A percentile compares a stretch with the other conserved stretches of the same genome.
phyloP scores from a whole-genome alignment of 2,888 invertebrate species.

The Silvanus unidentatus region DNA sequence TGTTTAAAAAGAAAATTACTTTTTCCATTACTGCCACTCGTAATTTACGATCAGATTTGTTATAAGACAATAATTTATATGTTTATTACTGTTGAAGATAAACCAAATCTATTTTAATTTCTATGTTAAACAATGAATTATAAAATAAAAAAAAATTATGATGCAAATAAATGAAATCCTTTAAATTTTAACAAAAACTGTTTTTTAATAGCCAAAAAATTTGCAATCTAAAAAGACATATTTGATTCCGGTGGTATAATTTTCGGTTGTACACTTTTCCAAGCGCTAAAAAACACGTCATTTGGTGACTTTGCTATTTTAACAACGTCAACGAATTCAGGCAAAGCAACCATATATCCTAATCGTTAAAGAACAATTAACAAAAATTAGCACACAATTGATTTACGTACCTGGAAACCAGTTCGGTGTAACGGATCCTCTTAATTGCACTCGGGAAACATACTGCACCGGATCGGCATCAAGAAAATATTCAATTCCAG shows the following conservation, averaged over 20 bases:
- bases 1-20: no score
- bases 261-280: slow-evolving; percentile 40
- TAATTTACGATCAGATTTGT: no score
- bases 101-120: no score
- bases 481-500: slow-evolving; percentile 39
- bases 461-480: slow-evolving; percentile 37
- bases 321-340: slow-evolving; percentile 36
- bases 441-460: slow-evolving; percentile 37
- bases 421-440: slow-evolving; percentile 37
- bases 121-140: no score
- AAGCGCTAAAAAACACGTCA: slow-evolving; percentile 37
- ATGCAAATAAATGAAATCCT: no score
- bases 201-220: no score
- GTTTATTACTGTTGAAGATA: no score
- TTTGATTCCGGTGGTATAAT: slow-evolving; percentile 25
- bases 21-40: no score
- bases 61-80: no score
- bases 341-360: slow-evolving; percentile 40
- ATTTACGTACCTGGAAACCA: slow-evolving; percentile 40
- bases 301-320: slow-evolving; percentile 35
- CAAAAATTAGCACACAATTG: slow-evolving; percentile 1
- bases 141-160: no score
- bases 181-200: no score
- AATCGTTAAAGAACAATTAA: slow-evolving; percentile 13
- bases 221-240: no score